Conservation (phyloP, 2,113 vertebrate genomes). For the Pao palembangensis region DNA sequence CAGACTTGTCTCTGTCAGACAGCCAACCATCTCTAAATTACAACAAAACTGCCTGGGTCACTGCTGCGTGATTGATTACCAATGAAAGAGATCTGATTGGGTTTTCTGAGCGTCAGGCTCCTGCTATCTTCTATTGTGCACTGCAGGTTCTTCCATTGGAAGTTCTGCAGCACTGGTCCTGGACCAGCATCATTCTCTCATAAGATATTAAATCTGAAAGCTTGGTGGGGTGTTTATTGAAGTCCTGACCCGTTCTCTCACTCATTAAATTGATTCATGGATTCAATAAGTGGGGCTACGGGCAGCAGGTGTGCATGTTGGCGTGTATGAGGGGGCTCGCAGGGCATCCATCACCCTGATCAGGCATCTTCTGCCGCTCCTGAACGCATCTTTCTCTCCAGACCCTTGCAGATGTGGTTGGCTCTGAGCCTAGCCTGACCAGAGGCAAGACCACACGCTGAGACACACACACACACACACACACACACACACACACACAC, state of each 20-base stretch:
- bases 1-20: conserved; percentile 55
- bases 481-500: too few relatives aligned
- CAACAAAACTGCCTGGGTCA: conserved; percentile 63
- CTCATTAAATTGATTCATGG: conserved; percentile 80
- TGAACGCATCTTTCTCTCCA: conserved; percentile 35
- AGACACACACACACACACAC: background rate
- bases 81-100: conserved; percentile 65
- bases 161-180: conserved; percentile 30
- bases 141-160: conserved; percentile 16
- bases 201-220: conserved; percentile 53
- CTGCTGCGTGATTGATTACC: conserved; percentile 76
- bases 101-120: background rate
- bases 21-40: conserved; percentile 57
- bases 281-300: conserved; percentile 69
- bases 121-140: too few relatives aligned
- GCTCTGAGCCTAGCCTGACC: conserved; percentile 45
- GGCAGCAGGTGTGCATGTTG: conserved; percentile 66
- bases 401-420: conserved; percentile 56
- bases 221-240: conserved; percentile 71
- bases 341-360: conserved; percentile 71
- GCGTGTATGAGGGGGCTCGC: conserved; percentile 35
- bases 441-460: conserved; percentile 5
- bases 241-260: conserved; percentile 65
- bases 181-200: conserved; percentile 52
- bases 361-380: conserved; percentile 60